Base-by-base conservation (phyloP, 2,797 vertebrate species). In the Anguilla marmorata region DNA sequence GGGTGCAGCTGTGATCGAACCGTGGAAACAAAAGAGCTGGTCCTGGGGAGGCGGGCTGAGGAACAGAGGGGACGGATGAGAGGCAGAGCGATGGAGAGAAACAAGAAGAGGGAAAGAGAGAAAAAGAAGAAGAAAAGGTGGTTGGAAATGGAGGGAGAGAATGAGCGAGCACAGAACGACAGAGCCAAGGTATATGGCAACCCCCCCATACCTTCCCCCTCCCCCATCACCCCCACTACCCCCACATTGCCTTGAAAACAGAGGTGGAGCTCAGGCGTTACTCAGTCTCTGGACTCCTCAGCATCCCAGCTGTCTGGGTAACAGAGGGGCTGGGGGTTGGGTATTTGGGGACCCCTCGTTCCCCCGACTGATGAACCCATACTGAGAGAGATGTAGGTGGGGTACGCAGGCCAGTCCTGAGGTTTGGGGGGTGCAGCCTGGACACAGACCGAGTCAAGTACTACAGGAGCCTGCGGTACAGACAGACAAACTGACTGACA, bases 331-430 rank as follows among this genome's bases (percentile, higher is more conserved):
- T 7, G 4, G 4, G 14, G 87, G 89, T 4, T 37, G 11, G 27
- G 41, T 50, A 30, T 74, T 30, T 19, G 3, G 24, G 89, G 50
- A 84, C 86, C 27, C 37, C 12, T 56, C 88, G 41, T 69, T 86
- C 58, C 52, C 56, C 69, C 58, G 16, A 19, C 87, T 74, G 63
- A 5, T 56, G 85, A 85, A 83, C 84, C 83, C 19, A 4, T 56
- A 87, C 88, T n/a, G 72, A 85, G 16, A 87, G 88, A 90, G 11
- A 84, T 27, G 84, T n/a, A 87, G 89, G 86, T 89, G 60, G 89
- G 52, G 79, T 63, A 33, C 76, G 84, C 87, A 21, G 86, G 66
- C 82, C 76, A 50, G 5, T 21, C 66, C 87, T 52, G 69, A 21
- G 74, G 58, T 19, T 12, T 24, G 2, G 24, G 79, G 76, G 27